These are phyloP conservation scores for Montipora capitata DNA, from an alignment of 92 coral and sea anemone genomes.

Conservation along the genomic window DNA sequence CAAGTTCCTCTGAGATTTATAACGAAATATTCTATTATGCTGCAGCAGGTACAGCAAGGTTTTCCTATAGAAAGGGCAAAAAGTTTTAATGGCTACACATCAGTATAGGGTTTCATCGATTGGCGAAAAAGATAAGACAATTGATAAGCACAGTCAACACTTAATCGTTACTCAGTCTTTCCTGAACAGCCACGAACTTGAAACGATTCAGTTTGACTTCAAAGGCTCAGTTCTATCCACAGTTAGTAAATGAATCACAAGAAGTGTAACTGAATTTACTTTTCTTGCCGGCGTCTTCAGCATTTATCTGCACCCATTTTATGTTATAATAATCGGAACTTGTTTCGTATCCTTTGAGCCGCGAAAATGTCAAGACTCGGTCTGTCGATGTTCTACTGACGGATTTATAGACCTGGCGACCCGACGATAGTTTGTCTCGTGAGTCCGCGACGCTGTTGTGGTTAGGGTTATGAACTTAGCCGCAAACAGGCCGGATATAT, in stretches of 20 bases:
- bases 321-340: constrained; percentile 30
- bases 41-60: no score
- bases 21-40: no score
- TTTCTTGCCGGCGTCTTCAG: constrained; percentile 11
- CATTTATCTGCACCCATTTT: constrained; percentile 27
- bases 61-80: not conserved
- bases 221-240: not conserved
- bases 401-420: no score
- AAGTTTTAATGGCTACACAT: not conserved
- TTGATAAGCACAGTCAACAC: not conserved
- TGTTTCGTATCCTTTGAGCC: no score
- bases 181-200: not conserved
- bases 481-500: no score
- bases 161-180: not conserved
- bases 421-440: no score
- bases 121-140: not conserved
- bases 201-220: not conserved
- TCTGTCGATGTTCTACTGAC: no score
- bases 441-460: no score
- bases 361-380: no score
- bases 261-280: not conserved
- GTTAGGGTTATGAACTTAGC: no score
- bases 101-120: not conserved
- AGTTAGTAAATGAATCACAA: not conserved
- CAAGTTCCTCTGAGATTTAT: no score